Percentiles rank a stretch among this genome's conserved stretches.
phyloP scores from a whole-genome alignment of 2,888 invertebrate genomes.

The Lacanobia oleracea region DNA sequence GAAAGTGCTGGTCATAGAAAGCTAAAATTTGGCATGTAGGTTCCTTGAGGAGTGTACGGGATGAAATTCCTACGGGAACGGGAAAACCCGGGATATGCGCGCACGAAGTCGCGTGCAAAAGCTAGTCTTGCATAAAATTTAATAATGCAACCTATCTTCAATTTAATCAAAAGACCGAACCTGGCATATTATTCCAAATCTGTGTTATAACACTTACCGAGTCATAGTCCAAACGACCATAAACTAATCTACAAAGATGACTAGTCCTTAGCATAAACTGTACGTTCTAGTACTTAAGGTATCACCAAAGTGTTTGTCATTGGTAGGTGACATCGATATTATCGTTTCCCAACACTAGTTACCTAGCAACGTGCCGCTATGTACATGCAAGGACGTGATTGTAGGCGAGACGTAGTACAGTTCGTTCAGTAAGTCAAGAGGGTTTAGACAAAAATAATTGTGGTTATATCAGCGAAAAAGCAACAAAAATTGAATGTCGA shows the following conservation, averaged over 20 bases:
- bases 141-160: no score
- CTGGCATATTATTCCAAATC: no score
- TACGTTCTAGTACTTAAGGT: slow-evolving; percentile 29
- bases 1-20: no score
- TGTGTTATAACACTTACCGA: neutral
- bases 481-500: no score
- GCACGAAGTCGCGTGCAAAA: no score
- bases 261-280: slow-evolving; percentile 10
- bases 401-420: slow-evolving; percentile 42
- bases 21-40: no score
- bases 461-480: no score
- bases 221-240: slow-evolving; percentile 4
- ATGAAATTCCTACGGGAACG: no score
- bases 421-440: slow-evolving; percentile 28
- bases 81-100: no score
- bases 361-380: slow-evolving; percentile 67
- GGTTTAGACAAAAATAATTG: neutral
- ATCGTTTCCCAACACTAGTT: slow-evolving; percentile 60
- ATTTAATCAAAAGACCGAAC: no score
- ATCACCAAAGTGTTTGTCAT: slow-evolving; percentile 25
- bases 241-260: slow-evolving; percentile 28
- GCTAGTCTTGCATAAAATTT: no score
- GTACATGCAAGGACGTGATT: slow-evolving; percentile 64
- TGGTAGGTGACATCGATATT: slow-evolving; percentile 62
- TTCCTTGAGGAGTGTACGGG: no score